Conservation (phyloP, 2,888 invertebrate genomes). For the Chymomyza procnemis region DNA sequence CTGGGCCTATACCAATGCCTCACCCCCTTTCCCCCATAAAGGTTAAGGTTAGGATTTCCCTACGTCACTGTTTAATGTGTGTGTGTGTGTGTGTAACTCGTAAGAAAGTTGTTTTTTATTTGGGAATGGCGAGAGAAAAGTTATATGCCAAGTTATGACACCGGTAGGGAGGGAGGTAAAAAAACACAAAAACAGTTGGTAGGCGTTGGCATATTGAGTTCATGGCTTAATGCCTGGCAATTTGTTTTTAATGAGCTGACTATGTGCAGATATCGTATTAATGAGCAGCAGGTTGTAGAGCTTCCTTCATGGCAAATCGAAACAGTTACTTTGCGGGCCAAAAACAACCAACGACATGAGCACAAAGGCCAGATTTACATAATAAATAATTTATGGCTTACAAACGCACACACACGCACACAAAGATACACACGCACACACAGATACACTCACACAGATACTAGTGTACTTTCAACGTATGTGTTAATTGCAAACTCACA, state of each 20-base stretch:
- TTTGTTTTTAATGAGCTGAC: slow-evolving; percentile 18
- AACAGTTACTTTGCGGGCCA: background rate
- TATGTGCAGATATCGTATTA: slow-evolving; percentile 1
- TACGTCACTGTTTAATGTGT: too few relatives aligned
- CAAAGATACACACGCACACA: background rate
- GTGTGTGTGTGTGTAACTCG: too few relatives aligned
- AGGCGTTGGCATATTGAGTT: background rate
- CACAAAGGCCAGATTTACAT: background rate
- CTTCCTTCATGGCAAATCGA: background rate
- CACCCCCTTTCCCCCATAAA: too few relatives aligned
- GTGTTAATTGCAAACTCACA: background rate
- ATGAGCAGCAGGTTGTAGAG: background rate
- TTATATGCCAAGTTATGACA: background rate
- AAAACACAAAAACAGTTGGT: background rate
- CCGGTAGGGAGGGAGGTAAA: too few relatives aligned
- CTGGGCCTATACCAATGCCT: too few relatives aligned
- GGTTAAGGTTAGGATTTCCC: too few relatives aligned
- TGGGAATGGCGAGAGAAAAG: background rate
- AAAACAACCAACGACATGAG: background rate
- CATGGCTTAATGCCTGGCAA: slow-evolving; percentile 8
- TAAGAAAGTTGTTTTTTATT: background rate
- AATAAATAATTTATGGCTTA: slow-evolving; percentile 11
- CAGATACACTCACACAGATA: background rate
- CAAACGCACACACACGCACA: slow-evolving; percentile 2
- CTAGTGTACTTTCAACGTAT: background rate